A percentile compares a stretch with the other conserved stretches of the same genome.
Conservation (phyloP, 2,888 invertebrate genomes). For the Athripsodes cinereus region DNA sequence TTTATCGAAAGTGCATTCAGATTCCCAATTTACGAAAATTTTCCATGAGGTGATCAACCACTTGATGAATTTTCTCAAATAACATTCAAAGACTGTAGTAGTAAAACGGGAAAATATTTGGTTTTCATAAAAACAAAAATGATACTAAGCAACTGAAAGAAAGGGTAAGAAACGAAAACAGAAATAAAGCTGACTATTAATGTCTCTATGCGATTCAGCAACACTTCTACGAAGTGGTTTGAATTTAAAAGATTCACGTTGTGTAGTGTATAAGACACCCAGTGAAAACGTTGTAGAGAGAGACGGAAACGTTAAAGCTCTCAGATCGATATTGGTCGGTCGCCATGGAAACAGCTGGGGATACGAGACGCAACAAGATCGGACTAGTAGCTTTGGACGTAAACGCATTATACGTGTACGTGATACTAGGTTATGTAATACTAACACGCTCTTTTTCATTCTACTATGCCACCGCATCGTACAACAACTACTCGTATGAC, state of each 20-base stretch:
- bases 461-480: too few species aligned
- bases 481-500: too few species aligned
- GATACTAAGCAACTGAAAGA: too few species aligned
- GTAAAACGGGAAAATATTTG: too few species aligned
- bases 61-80: not conserved
- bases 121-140: too few species aligned
- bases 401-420: slow-evolving; percentile 2
- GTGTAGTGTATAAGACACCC: not conserved
- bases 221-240: not conserved
- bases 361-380: slow-evolving; percentile 16
- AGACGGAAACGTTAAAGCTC: slow-evolving; percentile 1
- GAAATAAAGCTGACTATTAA: too few species aligned
- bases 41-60: not conserved
- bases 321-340: slow-evolving; percentile 17
- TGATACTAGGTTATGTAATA: not conserved
- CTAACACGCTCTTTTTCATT: too few species aligned
- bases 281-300: slow-evolving; percentile 2
- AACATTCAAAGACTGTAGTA: not conserved
- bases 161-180: too few species aligned
- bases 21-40: not conserved
- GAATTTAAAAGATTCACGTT: not conserved
- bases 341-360: slow-evolving; percentile 18
- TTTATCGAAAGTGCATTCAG: not conserved
- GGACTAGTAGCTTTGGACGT: not conserved
- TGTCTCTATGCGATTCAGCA: not conserved